Evolutionary conservation across 2,113 vertebrate genomes (phyloP).

Genomic region (Phycodurus eques): DNA sequence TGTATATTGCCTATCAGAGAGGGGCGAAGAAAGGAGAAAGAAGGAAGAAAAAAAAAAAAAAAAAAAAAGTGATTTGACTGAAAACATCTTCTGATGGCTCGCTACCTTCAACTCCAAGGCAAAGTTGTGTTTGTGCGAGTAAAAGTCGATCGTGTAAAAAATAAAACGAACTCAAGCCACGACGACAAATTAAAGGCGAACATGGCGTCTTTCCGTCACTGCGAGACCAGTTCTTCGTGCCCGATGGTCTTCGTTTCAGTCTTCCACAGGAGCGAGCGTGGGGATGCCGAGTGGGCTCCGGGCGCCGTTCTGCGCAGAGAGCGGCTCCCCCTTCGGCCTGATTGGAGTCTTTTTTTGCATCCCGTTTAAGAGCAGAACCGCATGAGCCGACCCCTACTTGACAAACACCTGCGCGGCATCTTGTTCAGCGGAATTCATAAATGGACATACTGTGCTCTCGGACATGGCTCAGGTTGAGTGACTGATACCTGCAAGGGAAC

Average conservation of each 20-base stretch:
- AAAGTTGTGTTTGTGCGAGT: conserved; percentile 1
- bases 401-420: conserved; percentile 3
- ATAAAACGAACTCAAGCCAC: conserved; percentile 11
- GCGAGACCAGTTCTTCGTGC: conserved; percentile 10
- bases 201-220: conserved; percentile 12
- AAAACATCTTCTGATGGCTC: not conserved
- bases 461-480: conserved; percentile 91
- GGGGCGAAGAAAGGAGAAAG: too few species aligned
- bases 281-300: conserved; percentile 36
- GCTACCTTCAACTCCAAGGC: conserved; percentile 11
- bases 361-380: conserved; percentile 27
- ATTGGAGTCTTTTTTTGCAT: conserved; percentile 3
- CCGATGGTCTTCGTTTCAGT: conserved; percentile 17
- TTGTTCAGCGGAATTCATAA: conserved; percentile 96
- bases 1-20: too few species aligned
- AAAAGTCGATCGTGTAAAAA: not conserved
- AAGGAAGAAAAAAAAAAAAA: too few species aligned
- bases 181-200: conserved; percentile 9
- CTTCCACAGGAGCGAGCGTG: conserved; percentile 14
- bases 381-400: conserved; percentile 7
- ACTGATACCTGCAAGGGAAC: conserved; percentile 86
- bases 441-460: conserved; percentile 92
- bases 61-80: not conserved
- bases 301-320: conserved; percentile 37
- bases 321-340: conserved; percentile 33